These are phyloP conservation scores for Leptinotarsa defecta DNA, from an alignment of 1,140 invertebrate genomes.

Conservation along the genomic window DNA sequence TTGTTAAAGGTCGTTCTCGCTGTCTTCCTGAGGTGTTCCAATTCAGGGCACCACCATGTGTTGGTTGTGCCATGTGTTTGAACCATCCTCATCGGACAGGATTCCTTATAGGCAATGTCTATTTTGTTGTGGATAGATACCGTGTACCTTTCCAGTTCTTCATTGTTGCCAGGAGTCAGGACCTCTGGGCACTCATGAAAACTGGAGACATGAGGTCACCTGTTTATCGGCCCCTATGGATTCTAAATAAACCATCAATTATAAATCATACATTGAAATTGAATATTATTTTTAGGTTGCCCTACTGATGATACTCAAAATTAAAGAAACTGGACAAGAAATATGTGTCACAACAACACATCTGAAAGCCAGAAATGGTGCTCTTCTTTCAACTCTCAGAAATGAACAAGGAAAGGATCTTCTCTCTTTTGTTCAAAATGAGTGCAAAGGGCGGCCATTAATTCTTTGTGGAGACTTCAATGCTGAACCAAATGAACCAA, in stretches of 20 bases:
- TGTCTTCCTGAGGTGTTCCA: too few relatives aligned
- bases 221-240: neutral
- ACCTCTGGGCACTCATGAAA: neutral
- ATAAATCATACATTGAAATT: neutral
- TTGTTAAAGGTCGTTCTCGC: too few relatives aligned
- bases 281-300: conserved; percentile 61
- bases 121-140: too few relatives aligned
- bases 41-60: too few relatives aligned
- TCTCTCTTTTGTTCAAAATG: conserved; percentile 64
- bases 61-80: too few relatives aligned
- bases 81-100: too few relatives aligned
- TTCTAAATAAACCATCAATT: too few relatives aligned
- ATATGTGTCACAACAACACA: conserved; percentile 77
- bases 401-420: conserved; percentile 79
- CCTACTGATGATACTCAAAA: conserved; percentile 63
- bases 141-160: neutral
- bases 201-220: neutral
- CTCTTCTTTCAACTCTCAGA: conserved; percentile 69
- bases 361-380: conserved; percentile 75
- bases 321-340: conserved; percentile 62
- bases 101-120: neutral
- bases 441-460: conserved; percentile 62
- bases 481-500: conserved; percentile 74
- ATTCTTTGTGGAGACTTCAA: conserved; percentile 81
- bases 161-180: too few relatives aligned